Percentiles rank a stretch among this genome's conserved stretches.
phyloP scores from a whole-genome alignment of 2,113 vertebrate species.

The Deroptyus accipitrinus region DNA sequence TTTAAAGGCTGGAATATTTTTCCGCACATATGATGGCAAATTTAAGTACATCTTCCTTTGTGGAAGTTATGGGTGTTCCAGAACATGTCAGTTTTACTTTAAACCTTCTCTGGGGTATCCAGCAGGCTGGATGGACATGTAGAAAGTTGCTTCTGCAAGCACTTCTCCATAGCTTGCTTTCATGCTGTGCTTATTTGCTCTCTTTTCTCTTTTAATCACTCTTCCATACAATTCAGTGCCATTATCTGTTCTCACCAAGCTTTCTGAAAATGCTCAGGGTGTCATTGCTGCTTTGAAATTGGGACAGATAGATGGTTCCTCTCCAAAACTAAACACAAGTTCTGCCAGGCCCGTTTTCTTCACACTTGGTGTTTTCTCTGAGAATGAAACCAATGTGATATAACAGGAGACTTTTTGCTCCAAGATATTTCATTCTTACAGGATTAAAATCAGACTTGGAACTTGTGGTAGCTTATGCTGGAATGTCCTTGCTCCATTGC shows the following conservation, averaged over 20 bases:
- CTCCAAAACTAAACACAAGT: constrained; percentile 13
- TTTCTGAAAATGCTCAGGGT: not conserved
- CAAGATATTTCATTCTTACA: not conserved
- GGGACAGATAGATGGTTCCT: constrained; percentile 46
- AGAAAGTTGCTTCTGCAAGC: constrained; percentile 25
- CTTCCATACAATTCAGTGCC: not conserved
- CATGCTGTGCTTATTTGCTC: constrained; percentile 31
- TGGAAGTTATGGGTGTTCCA: not conserved
- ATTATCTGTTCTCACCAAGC: not conserved
- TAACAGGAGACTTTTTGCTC: not conserved
- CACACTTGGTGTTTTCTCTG: not conserved
- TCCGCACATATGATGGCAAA: not conserved
- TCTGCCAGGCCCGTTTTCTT: not conserved
- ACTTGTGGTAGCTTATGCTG: not conserved
- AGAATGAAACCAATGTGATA: not conserved
- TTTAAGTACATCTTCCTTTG: not conserved
- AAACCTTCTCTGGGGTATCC: not conserved
- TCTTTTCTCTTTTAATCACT: constrained; percentile 9
- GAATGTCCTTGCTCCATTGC: not conserved
- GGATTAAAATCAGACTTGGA: not conserved
- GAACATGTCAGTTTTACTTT: not conserved
- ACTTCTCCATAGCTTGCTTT: constrained; percentile 17
- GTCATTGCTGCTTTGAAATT: not conserved
- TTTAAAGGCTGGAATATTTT: not conserved
- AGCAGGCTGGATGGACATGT: not conserved